Percentiles rank a stretch among this genome's conserved stretches.
phyloP scores from a whole-genome alignment of 2,797 vertebrate genomes.

The Champsocephalus gunnari region DNA sequence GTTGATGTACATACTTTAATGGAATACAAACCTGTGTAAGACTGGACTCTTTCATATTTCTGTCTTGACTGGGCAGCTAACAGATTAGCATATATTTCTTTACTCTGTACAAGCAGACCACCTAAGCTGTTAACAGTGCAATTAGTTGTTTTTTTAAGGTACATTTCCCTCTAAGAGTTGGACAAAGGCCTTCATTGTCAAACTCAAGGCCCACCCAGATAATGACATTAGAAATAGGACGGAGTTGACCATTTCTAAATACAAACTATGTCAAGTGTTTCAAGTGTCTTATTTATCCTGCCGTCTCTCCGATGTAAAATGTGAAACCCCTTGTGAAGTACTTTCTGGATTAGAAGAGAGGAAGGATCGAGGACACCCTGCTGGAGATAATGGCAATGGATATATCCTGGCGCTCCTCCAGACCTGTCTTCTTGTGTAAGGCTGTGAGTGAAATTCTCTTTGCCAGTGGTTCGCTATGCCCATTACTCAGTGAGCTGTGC shows the following conservation, averaged over 20 bases:
- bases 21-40: background rate
- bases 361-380: constrained; percentile 60
- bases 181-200: constrained; percentile 66
- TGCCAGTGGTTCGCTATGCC: constrained; percentile 70
- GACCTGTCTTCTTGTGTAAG: constrained; percentile 60
- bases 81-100: constrained; percentile 27
- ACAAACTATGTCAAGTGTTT: constrained; percentile 69
- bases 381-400: constrained; percentile 65
- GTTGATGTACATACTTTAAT: constrained; percentile 24
- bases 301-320: constrained; percentile 40
- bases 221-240: constrained; percentile 52
- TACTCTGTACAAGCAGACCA: constrained; percentile 55
- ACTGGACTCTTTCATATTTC: background rate
- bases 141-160: constrained; percentile 48
- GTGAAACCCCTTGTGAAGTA: constrained; percentile 38
- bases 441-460: constrained; percentile 73
- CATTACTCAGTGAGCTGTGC: constrained; percentile 74
- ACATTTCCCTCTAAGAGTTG: constrained; percentile 43
- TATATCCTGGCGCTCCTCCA: constrained; percentile 66
- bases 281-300: constrained; percentile 60
- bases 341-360: constrained; percentile 57
- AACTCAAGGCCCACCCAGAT: constrained; percentile 57
- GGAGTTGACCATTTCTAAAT: constrained; percentile 46
- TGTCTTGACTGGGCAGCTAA: constrained; percentile 22
- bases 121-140: constrained; percentile 59